Evolutionary conservation across 2,113 vertebrate species (phyloP).

Genomic region (Colinus virginianus): DNA sequence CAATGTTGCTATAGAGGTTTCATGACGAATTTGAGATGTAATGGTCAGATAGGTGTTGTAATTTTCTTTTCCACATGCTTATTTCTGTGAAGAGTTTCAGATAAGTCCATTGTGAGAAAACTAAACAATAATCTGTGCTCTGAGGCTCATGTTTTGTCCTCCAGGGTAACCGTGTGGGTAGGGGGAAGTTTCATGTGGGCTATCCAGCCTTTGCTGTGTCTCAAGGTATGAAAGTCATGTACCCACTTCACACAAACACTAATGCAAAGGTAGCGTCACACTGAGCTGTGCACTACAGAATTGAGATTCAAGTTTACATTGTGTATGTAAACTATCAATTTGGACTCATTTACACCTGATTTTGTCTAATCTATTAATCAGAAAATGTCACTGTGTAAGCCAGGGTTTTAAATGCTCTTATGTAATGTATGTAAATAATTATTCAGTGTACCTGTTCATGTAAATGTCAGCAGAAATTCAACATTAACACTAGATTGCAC

Average conservation of each 20-base stretch:
- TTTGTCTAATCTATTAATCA: conserved; percentile 74
- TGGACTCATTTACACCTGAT: conserved; percentile 72
- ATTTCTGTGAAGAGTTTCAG: neutral
- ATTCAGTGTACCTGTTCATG: conserved; percentile 65
- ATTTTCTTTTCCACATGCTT: neutral
- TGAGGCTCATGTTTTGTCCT: neutral
- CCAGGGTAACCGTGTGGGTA: neutral
- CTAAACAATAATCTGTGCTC: neutral
- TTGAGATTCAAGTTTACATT: conserved; percentile 50
- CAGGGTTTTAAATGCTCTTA: conserved; percentile 53
- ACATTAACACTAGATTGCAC: conserved; percentile 56
- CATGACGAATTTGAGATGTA: neutral
- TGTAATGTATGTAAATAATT: conserved; percentile 73
- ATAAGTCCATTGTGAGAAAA: neutral
- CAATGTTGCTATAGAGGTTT: neutral
- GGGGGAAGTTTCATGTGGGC: neutral
- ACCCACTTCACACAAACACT: neutral
- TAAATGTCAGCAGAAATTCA: conserved; percentile 64
- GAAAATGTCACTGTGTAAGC: conserved; percentile 63
- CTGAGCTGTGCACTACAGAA: neutral
- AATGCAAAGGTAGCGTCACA: neutral
- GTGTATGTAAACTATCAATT: conserved; percentile 73
- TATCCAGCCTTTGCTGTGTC: neutral
- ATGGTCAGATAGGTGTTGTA: neutral
- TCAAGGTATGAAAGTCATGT: neutral